A percentile compares a stretch with the other conserved stretches of the same genome.
Conservation (phyloP, 2,888 invertebrate genomes). For the Lasioglossum pauxillum region DNA sequence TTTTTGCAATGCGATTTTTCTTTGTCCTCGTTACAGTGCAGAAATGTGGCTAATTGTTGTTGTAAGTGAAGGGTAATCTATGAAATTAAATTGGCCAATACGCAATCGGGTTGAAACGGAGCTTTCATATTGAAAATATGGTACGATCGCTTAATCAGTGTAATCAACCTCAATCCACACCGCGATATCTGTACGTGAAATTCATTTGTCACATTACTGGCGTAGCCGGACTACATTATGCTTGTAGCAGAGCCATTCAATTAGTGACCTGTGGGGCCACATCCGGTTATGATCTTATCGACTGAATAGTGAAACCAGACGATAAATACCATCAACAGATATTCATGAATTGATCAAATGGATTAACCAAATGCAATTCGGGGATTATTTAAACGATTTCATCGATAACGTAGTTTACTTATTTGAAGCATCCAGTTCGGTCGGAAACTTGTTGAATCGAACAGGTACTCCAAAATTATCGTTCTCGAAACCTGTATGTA, state of each 20-base stretch:
- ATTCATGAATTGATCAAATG: neutral
- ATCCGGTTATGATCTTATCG: constrained; percentile 15
- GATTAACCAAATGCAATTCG: neutral
- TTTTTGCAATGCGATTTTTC: neutral
- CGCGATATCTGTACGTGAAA: constrained; percentile 9
- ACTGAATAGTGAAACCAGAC: neutral
- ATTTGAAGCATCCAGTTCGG: neutral
- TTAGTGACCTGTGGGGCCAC: neutral
- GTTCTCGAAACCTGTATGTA: neutral
- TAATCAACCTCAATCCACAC: constrained; percentile 2
- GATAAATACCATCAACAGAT: neutral
- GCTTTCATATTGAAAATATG: neutral
- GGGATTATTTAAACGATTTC: neutral
- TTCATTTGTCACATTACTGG: constrained; percentile 10
- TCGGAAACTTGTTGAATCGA: neutral
- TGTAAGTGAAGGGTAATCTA: neutral
- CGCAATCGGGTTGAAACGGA: neutral
- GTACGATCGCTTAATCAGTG: constrained; percentile 4
- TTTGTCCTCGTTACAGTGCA: neutral
- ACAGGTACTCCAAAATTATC: neutral
- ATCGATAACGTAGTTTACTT: neutral
- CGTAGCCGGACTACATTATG: constrained; percentile 23
- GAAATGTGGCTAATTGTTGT: neutral
- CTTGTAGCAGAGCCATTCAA: neutral
- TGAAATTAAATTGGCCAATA: neutral